These are phyloP conservation scores for Helicoverpa zea DNA, from an alignment of 1,140 invertebrate species.

Conservation along the genomic window DNA sequence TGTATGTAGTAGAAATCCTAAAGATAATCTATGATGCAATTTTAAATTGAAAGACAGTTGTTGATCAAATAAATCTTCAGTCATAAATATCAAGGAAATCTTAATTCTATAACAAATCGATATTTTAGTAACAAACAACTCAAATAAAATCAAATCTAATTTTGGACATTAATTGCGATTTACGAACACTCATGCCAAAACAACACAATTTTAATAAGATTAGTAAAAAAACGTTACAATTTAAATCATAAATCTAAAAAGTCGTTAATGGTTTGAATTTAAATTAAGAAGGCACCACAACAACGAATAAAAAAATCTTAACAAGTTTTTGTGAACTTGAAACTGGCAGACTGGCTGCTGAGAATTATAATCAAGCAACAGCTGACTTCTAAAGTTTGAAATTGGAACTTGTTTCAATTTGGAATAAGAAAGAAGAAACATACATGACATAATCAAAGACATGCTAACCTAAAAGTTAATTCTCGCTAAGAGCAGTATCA, in stretches of 20 bases:
- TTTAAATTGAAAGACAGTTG: too few relatives aligned
- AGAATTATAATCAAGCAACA: neutral
- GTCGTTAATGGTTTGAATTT: constrained; percentile 20
- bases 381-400: neutral
- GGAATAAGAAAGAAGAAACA: too few relatives aligned
- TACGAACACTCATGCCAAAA: constrained; percentile 6
- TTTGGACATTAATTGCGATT: neutral
- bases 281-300: constrained; percentile 7
- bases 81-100: too few relatives aligned
- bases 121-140: constrained; percentile 9
- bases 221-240: constrained; percentile 26
- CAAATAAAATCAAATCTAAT: neutral
- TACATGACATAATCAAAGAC: too few relatives aligned
- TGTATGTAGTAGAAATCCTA: too few relatives aligned
- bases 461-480: too few relatives aligned
- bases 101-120: neutral
- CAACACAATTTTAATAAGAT: constrained; percentile 20
- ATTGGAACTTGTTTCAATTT: neutral
- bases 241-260: constrained; percentile 16
- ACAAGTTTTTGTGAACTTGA: neutral
- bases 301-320: neutral
- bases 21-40: too few relatives aligned
- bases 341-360: neutral
- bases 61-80: too few relatives aligned
- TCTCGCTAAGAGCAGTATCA: too few relatives aligned